Evolutionary conservation across 2,797 vertebrate genomes (phyloP).

Genomic region (Catamblyrhynchus diadema): DNA sequence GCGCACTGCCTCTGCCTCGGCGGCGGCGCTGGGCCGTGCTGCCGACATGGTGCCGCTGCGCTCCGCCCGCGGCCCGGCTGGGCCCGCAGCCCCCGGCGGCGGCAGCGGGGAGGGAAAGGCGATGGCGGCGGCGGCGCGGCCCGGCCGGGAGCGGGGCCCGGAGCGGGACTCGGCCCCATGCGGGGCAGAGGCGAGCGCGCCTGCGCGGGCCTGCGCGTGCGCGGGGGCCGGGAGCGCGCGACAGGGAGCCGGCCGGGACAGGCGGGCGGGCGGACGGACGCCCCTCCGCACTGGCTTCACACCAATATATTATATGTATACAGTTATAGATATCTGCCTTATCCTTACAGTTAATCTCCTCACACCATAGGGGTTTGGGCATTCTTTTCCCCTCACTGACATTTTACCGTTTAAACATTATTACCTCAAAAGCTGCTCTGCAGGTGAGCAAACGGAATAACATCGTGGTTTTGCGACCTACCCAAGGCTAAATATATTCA

Average conservation of each 20-base stretch:
- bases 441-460: background rate
- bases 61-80: background rate
- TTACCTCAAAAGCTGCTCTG: background rate
- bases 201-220: background rate
- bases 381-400: background rate
- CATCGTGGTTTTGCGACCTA: background rate
- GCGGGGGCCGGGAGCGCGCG: background rate
- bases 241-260: background rate
- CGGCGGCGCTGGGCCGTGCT: too few species aligned
- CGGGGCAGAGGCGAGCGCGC: background rate
- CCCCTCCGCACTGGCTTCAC: rapidly evolving
- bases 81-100: background rate
- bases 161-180: too few species aligned
- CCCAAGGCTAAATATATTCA: background rate
- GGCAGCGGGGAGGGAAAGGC: background rate
- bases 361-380: rapidly evolving
- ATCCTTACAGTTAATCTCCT: rapidly evolving
- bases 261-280: rapidly evolving
- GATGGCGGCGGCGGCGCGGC: background rate
- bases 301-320: rapidly evolving
- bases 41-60: background rate
- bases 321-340: rapidly evolving
- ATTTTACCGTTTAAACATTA: rapidly evolving
- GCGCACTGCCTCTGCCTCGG: background rate
- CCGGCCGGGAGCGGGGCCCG: background rate